These are phyloP conservation scores for Phoxinus dragarum DNA, from an alignment of 2,797 vertebrate species.

Conservation along the genomic window DNA sequence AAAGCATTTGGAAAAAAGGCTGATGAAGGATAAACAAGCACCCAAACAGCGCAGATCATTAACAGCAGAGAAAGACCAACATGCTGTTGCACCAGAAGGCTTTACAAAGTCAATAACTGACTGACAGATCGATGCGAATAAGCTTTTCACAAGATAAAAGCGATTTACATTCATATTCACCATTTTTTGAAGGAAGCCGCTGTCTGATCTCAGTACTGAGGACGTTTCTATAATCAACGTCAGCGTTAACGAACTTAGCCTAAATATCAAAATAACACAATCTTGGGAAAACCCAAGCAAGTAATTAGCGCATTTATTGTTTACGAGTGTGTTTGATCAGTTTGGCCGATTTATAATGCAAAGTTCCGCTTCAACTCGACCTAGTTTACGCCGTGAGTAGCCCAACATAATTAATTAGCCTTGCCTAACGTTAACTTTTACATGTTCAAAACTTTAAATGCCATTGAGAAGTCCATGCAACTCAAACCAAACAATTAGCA, in stretches of 20 bases:
- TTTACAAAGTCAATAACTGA: slow-evolving; percentile 38
- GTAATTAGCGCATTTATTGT: slow-evolving; percentile 12
- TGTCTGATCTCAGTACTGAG: slow-evolving; percentile 33
- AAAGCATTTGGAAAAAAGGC: not conserved
- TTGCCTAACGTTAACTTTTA: not conserved
- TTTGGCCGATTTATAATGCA: not conserved
- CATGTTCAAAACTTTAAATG: slow-evolving; percentile 9
- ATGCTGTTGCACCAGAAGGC: slow-evolving; percentile 22
- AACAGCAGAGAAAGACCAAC: slow-evolving; percentile 34
- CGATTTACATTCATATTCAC: slow-evolving; percentile 35
- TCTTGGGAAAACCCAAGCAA: not conserved
- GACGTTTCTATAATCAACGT: slow-evolving; percentile 23
- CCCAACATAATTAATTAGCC: not conserved
- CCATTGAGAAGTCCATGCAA: not conserved
- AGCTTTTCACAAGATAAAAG: slow-evolving; percentile 47
- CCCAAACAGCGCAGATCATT: slow-evolving; percentile 19
- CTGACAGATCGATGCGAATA: slow-evolving; percentile 42
- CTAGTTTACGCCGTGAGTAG: not conserved
- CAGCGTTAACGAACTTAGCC: slow-evolving; percentile 7
- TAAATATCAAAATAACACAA: slow-evolving; percentile 1
- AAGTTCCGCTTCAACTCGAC: slow-evolving; percentile 14
- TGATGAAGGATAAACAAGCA: slow-evolving; percentile 21
- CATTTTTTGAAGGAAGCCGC: slow-evolving; percentile 12
- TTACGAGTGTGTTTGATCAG: slow-evolving; percentile 7
- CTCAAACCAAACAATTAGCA: not conserved